Conservation (phyloP, 2,113 vertebrate species). For the crab-eating macaque (Macaca fascicularis) region DNA sequence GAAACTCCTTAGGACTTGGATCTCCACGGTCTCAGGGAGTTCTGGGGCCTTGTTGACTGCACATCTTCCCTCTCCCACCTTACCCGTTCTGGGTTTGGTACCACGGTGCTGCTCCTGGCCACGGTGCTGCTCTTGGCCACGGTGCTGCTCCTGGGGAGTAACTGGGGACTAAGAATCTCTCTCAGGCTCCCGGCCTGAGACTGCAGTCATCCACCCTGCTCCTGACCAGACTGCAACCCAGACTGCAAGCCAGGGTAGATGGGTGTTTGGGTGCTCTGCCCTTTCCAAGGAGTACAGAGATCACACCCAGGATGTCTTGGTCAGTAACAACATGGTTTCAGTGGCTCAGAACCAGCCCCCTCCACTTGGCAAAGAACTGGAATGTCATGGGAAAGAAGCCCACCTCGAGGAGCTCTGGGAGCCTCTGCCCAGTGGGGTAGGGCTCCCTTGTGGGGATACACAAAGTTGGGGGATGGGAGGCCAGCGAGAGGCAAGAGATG, state of each 20-base stretch:
- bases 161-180: background rate
- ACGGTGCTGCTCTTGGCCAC: background rate
- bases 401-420: no score
- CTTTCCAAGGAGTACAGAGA: background rate
- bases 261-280: background rate
- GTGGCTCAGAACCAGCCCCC: background rate
- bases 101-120: background rate
- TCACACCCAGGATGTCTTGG: background rate
- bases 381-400: background rate
- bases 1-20: background rate
- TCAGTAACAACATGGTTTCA: background rate
- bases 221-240: no score
- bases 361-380: background rate
- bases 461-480: accelerated
- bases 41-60: background rate
- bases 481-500: background rate
- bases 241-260: background rate
- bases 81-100: background rate
- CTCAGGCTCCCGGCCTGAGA: background rate
- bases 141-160: background rate
- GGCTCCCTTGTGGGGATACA: background rate
- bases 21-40: no score
- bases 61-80: background rate
- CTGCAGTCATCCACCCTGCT: background rate
- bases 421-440: background rate